Evolutionary conservation across 2,888 invertebrate genomes (phyloP).

Genomic region (Trissolcus japonicus): DNA sequence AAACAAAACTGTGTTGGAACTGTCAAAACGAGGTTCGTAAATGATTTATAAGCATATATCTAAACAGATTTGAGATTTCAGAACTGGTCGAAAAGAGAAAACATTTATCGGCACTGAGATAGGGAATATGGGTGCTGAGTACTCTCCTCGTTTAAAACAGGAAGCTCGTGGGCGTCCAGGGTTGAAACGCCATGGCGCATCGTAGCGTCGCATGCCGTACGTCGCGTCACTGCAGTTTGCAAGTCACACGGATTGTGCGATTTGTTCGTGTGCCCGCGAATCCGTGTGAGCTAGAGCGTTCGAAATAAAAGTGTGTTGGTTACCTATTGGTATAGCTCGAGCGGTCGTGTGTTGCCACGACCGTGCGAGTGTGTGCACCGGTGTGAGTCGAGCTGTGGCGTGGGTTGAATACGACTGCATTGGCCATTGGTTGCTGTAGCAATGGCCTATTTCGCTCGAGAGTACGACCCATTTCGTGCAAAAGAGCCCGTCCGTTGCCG

Average conservation of each 20-base stretch:
- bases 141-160: slow-evolving; percentile 59
- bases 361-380: slow-evolving; percentile 11
- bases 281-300: slow-evolving; percentile 8
- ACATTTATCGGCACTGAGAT: slow-evolving; percentile 58
- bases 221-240: slow-evolving; percentile 39
- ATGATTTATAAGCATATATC: slow-evolving; percentile 71
- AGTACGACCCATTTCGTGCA: slow-evolving; percentile 70
- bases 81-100: slow-evolving; percentile 61
- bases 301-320: not conserved
- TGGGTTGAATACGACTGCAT: slow-evolving; percentile 63
- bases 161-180: slow-evolving; percentile 40
- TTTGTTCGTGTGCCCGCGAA: not conserved
- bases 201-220: slow-evolving; percentile 46
- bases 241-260: slow-evolving; percentile 14
- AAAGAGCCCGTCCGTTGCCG: slow-evolving; percentile 63
- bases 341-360: slow-evolving; percentile 6
- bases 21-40: slow-evolving; percentile 57
- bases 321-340: slow-evolving; percentile 8
- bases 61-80: slow-evolving; percentile 69
- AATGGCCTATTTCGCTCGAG: slow-evolving; percentile 72
- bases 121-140: slow-evolving; percentile 63
- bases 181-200: slow-evolving; percentile 50
- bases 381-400: slow-evolving; percentile 39
- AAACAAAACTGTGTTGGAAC: slow-evolving; percentile 35
- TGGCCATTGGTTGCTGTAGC: slow-evolving; percentile 70